Evolutionary conservation across 1,140 invertebrate genomes (phyloP), one percentile per base, ranked within the genome.

Genomic region (Nephila pilipes): DNA sequence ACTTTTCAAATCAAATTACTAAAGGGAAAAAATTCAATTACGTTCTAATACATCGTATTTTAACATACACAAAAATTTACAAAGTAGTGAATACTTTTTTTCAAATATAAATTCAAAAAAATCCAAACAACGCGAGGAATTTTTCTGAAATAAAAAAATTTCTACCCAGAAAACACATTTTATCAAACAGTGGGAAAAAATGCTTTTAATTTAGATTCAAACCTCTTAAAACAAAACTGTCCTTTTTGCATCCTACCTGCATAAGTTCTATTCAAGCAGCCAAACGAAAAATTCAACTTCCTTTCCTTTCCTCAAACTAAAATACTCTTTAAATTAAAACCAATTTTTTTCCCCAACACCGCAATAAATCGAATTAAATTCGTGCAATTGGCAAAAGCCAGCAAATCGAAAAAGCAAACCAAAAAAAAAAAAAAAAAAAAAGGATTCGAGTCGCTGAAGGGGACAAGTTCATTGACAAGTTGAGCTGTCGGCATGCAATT

Each of bases 381-480:
- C 36, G n/a, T 22, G 32, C 63, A 54, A 69, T 69, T 88, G 36
- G 20, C 25, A 18, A 29, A 38, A 54, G 20, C 65, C 87, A 87
- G 32, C n/a, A 75, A 75, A 88, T 75, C 25, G 87, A 22, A 65
- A 29, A n/a, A n/a, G n/a, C n/a, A n/a, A n/a, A n/a, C n/a, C n/a
- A n/a, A n/a, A n/a, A n/a, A n/a, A n/a, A n/a, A n/a, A n/a, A 79
- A 57, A 63, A 18, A 90, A 55, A 81, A 63, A 58, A 29, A 87
- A 85, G 54, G 10, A n/a, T 60, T 1, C 22, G 60, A n/a, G 46
- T 58, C 6, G 38, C 36, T 25, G 38, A 58, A 29, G 60, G 54
- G 36, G 38, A 85, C 83, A 80, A 87, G 69, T 93, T 93, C 83
- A 69, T 60, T 87, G 85, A 60, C 85, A 87, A 87, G 58, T 87